Evolutionary conservation across 2,113 vertebrate species (phyloP), one percentile per base, ranked within the genome.

Genomic region (Trinectes maculatus): DNA sequence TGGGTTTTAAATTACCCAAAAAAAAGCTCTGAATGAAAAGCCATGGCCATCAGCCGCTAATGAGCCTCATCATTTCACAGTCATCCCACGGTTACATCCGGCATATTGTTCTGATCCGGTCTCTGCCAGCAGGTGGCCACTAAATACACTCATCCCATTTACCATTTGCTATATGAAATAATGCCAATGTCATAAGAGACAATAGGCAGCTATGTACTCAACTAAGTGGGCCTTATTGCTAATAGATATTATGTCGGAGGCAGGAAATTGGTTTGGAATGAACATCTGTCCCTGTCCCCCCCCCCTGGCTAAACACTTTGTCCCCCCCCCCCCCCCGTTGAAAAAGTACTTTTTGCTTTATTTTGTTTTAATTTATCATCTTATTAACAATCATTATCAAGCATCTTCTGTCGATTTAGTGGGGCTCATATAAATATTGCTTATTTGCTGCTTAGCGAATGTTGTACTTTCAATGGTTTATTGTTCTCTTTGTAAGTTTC

Each of bases 201-300:
- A 77, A 74, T 68, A 67, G 47, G 28, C 65, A 61, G 46, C 63
- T 52, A 59, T 63, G 74, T 47, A 37, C 36, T 72, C 42, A 43
- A 52, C 71, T 60, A 60, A 24, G 26, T 66, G 1, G 49, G 69
- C 33, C 51, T n/a, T 46, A 33, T 22, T 34, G 71, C 74, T 87
- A 79, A 87, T 74, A 71, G 58, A 62, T 75, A 42, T 71, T 56
- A 83, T 80, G 84, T 86, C 71, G 85, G 1, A 84, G 82, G 71
- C 82, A 74, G 80, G 76, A 81, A 84, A 79, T 85, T 79, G 80
- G 70, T 83, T 87, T 84, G 85, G 77, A 86, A 86, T 85, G 87
- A 86, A 82, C 84, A 90, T 85, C 87, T 89, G 88, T 82, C 81
- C 70, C 81, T 55, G 57, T 71, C n/a, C n/a, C n/a, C n/a, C n/a